Percentiles rank a stretch among this genome's conserved stretches.
phyloP scores from a whole-genome alignment of 2,888 invertebrate species.

The Microchrysa polita region DNA sequence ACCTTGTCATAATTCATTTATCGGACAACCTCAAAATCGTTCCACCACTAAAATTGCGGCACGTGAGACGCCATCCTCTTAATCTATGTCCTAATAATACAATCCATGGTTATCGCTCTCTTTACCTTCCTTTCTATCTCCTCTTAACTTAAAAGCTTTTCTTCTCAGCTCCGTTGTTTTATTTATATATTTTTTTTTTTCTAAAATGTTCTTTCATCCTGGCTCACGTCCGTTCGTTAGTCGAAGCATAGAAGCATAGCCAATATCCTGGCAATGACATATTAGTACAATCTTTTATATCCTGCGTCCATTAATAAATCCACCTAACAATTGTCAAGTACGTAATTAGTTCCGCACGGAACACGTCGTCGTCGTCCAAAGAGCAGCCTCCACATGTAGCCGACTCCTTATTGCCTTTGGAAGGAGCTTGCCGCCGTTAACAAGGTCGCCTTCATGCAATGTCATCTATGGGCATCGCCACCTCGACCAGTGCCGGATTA shows the following conservation, averaged over 20 bases:
- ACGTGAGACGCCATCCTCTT: constrained; percentile 7
- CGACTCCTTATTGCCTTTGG: no score
- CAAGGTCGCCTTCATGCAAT: background rate
- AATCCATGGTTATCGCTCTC: constrained; percentile 17
- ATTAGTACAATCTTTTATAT: constrained; percentile 41
- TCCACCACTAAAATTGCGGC: background rate
- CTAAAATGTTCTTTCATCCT: background rate
- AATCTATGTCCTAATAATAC: constrained; percentile 17
- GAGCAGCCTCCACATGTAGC: no score
- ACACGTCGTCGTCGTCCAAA: no score
- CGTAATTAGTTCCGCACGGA: constrained; percentile 41
- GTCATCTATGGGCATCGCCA: no score
- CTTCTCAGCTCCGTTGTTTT: background rate
- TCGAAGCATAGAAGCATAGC: constrained; percentile 12
- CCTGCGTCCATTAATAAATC: constrained; percentile 40
- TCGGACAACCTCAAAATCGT: constrained; percentile 4
- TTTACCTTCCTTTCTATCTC: no score
- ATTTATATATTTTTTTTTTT: no score
- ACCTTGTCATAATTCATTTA: constrained; percentile 42
- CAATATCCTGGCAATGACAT: constrained; percentile 40
- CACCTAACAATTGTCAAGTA: constrained; percentile 41
- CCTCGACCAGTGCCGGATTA: no score
- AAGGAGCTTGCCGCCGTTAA: no score
- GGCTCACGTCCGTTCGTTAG: background rate
- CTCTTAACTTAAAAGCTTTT: constrained; percentile 32